phyloP scores from a whole-genome alignment of 2,113 vertebrate genomes.

The Peromyscus polionotus region DNA sequence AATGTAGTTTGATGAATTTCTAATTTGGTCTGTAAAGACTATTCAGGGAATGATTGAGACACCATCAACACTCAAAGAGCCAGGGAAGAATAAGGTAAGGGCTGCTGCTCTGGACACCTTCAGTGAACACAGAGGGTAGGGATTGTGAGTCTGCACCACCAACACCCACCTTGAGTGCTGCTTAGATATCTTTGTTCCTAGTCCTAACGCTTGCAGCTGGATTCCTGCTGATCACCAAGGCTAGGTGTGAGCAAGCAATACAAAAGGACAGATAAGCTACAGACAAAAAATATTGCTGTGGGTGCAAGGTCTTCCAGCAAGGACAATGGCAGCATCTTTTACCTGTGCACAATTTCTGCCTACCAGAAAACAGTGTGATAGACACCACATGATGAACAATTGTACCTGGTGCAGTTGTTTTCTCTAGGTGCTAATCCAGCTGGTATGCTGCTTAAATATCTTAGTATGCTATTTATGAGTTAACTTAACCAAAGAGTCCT shows the following conservation, averaged over 20 bases:
- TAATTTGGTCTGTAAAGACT: neutral
- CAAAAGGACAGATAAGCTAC: neutral
- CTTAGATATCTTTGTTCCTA: neutral
- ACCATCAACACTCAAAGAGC: neutral
- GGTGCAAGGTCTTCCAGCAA: neutral
- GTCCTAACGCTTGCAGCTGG: neutral
- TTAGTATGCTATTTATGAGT: neutral
- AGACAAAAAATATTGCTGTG: too few species aligned
- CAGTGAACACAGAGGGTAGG: neutral
- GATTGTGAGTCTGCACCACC: neutral
- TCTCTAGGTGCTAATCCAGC: neutral
- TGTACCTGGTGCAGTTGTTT: neutral
- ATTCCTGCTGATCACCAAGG: neutral
- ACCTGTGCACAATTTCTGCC: neutral
- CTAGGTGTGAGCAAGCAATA: neutral
- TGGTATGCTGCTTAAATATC: neutral
- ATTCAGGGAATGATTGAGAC: neutral
- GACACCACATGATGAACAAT: neutral
- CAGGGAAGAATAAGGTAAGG: neutral
- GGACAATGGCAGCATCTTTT: neutral
- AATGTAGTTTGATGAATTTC: neutral
- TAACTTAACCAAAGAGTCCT: conserved; percentile 5
- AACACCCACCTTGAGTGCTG: neutral
- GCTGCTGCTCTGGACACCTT: neutral
- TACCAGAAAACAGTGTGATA: neutral